phyloP scores from a whole-genome alignment of 2,888 invertebrate genomes.

The Agrypnus murinus region DNA sequence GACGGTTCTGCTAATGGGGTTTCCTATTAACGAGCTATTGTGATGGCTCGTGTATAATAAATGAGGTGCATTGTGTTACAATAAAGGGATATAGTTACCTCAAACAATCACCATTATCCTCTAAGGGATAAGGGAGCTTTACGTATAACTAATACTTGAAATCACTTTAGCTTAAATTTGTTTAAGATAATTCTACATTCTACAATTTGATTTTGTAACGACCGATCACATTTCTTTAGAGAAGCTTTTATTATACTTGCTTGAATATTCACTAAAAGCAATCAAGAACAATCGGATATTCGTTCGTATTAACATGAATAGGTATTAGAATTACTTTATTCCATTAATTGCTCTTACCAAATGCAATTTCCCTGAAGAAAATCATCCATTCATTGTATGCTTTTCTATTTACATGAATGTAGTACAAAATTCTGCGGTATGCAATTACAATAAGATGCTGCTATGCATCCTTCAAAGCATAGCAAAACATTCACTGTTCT shows the following conservation, averaged over 20 bases:
- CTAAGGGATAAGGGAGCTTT: conserved; percentile 40
- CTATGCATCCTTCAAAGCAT: too few relatives aligned
- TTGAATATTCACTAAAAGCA: too few relatives aligned
- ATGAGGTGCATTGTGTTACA: conserved; percentile 50
- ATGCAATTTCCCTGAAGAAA: too few relatives aligned
- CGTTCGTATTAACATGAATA: background rate
- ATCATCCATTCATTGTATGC: too few relatives aligned
- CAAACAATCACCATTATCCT: conserved; percentile 49
- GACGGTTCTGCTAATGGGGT: conserved; percentile 42
- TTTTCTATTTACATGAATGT: too few relatives aligned
- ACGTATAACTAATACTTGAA: conserved; percentile 37
- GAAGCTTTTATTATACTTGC: too few relatives aligned
- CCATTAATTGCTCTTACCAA: too few relatives aligned
- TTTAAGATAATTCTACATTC: conserved; percentile 28
- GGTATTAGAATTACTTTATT: background rate
- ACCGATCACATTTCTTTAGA: background rate
- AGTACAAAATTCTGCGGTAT: too few relatives aligned
- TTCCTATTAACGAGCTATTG: conserved; percentile 50
- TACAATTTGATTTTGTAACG: conserved; percentile 26
- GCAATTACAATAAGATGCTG: too few relatives aligned
- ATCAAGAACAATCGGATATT: too few relatives aligned
- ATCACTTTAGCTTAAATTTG: conserved; percentile 39
- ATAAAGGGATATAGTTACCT: conserved; percentile 48
- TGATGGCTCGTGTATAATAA: conserved; percentile 45
- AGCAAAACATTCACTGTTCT: too few relatives aligned